Conservation (phyloP, 2,888 invertebrate genomes). For the Patella ulyssiponensis region DNA sequence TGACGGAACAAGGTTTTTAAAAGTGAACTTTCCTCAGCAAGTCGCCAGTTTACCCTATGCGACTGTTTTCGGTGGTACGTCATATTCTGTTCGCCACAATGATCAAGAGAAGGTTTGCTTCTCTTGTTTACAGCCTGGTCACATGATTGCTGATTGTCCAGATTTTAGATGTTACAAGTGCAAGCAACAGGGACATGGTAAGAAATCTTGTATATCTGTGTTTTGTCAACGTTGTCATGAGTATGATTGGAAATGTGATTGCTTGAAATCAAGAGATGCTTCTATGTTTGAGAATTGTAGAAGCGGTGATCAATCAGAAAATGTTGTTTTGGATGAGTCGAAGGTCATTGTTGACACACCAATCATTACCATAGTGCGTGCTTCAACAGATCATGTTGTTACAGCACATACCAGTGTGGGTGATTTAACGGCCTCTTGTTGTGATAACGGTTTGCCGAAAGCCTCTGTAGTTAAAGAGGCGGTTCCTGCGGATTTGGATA, state of each 20-base stretch:
- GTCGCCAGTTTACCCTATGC: neutral
- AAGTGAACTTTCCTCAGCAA: neutral
- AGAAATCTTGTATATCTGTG: neutral
- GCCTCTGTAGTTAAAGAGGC: too few species aligned
- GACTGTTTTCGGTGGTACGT: neutral
- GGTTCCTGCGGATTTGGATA: too few species aligned
- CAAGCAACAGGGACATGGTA: neutral
- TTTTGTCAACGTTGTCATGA: neutral
- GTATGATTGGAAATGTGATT: constrained; percentile 1
- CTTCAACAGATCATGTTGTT: too few species aligned
- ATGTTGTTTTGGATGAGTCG: too few species aligned
- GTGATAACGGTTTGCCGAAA: too few species aligned
- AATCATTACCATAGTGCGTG: too few species aligned
- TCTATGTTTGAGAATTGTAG: neutral
- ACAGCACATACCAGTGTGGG: too few species aligned
- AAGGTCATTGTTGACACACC: too few species aligned
- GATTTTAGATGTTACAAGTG: neutral
- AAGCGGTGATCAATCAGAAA: too few species aligned
- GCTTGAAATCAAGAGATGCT: neutral
- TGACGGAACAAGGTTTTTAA: neutral
- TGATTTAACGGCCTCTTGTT: too few species aligned
- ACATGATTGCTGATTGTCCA: too few species aligned
- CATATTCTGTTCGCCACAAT: constrained; percentile 5
- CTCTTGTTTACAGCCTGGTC: neutral
- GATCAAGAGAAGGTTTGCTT: neutral